Conservation (phyloP, 2,797 vertebrate species). For the Gila robusta region DNA sequence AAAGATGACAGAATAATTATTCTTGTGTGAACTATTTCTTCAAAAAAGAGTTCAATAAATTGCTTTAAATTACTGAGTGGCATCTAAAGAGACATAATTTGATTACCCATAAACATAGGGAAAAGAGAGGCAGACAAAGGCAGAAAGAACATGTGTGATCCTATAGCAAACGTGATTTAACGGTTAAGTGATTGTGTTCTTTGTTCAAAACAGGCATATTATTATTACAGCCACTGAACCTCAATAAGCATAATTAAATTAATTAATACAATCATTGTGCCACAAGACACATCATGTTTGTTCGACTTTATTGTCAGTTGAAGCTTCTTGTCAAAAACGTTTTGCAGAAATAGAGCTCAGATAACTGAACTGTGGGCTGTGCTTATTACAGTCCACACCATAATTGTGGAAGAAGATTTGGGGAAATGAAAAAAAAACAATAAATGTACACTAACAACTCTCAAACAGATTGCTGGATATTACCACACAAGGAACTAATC, state of each 20-base stretch:
- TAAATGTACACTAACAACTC: slow-evolving; percentile 42
- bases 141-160: neutral
- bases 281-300: slow-evolving; percentile 21
- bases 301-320: slow-evolving; percentile 1
- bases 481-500: neutral
- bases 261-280: slow-evolving; percentile 10
- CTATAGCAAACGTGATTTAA: neutral
- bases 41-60: neutral
- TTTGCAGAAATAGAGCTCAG: slow-evolving; percentile 9
- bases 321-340: slow-evolving; percentile 1
- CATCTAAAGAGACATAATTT: neutral
- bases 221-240: neutral
- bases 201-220: neutral
- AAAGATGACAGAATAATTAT: neutral
- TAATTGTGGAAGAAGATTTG: slow-evolving; percentile 25
- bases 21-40: neutral
- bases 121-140: neutral
- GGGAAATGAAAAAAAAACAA: neutral
- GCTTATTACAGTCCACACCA: slow-evolving; percentile 1
- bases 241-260: neutral
- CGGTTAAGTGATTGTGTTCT: neutral
- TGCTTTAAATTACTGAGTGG: neutral
- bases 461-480: slow-evolving; percentile 25
- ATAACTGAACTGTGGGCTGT: neutral
- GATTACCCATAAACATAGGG: neutral